These are phyloP conservation scores for Ceuthmochares aereus DNA, from an alignment of 2,113 vertebrate genomes.

Conservation along the genomic window DNA sequence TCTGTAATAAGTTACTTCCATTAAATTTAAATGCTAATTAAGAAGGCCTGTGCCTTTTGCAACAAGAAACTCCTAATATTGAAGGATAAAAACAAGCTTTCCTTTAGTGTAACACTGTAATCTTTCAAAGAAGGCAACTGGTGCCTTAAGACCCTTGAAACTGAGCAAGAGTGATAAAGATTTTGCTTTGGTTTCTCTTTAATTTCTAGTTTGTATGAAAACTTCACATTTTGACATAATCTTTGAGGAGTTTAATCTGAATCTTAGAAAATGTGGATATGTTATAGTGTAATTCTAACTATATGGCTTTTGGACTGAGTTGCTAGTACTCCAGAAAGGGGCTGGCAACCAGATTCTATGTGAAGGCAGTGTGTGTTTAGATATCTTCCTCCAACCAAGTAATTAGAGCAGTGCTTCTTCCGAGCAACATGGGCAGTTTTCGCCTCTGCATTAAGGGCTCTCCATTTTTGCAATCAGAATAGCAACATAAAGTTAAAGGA, in stretches of 20 bases:
- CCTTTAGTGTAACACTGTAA: background rate
- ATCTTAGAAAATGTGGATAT: background rate
- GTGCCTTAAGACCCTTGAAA: background rate
- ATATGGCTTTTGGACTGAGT: background rate
- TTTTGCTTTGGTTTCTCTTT: background rate
- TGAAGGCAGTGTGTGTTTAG: background rate
- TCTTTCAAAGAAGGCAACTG: background rate
- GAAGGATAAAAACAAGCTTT: background rate
- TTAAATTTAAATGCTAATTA: background rate
- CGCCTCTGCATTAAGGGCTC: background rate
- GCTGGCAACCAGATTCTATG: background rate
- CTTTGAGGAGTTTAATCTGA: background rate
- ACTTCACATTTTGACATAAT: fast-evolving
- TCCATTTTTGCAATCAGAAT: background rate
- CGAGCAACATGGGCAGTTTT: background rate
- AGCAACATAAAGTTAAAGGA: background rate
- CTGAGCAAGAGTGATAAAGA: background rate
- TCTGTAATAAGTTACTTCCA: fast-evolving
- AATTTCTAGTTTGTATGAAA: background rate
- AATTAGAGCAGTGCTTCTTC: background rate
- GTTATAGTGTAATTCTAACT: background rate
- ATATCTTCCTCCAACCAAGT: background rate
- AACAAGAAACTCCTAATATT: background rate
- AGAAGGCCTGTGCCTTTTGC: background rate
- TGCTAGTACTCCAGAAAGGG: background rate